A percentile compares a stretch with the other conserved stretches of the same genome.
Conservation (phyloP, 2,113 vertebrate species). For the Trogon surrucura region DNA sequence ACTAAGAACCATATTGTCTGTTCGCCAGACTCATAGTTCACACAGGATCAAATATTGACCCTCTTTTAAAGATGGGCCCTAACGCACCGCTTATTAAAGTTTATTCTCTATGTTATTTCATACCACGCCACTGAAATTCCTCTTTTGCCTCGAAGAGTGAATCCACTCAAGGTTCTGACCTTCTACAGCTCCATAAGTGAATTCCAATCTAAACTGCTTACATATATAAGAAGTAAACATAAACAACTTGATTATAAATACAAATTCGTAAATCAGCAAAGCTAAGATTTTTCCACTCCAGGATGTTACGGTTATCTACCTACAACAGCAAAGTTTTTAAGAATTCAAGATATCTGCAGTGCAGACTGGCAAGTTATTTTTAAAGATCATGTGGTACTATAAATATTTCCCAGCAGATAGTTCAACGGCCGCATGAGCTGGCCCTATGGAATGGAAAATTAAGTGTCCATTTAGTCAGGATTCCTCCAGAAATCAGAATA, state of each 20-base stretch:
- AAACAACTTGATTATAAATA: not conserved
- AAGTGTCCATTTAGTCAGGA: slow-evolving; percentile 5
- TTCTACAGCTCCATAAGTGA: not conserved
- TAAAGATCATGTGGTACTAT: slow-evolving; percentile 16
- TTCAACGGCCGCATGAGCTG: not conserved
- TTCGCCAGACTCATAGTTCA: not conserved
- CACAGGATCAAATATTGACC: not conserved
- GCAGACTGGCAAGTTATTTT: slow-evolving; percentile 37
- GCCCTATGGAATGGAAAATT: slow-evolving; percentile 43
- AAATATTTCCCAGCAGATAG: slow-evolving; percentile 43
- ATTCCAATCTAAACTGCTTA: not conserved
- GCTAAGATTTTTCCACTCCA: not conserved
- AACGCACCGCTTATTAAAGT: not conserved
- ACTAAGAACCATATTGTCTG: not conserved
- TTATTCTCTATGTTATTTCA: not conserved
- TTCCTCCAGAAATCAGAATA: slow-evolving; percentile 38
- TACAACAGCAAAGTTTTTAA: not conserved
- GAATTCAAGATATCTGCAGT: not conserved
- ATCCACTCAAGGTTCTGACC: not conserved
- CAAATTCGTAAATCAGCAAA: not conserved
- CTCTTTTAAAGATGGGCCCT: not conserved
- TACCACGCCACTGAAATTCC: not conserved
- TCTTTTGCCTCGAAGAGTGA: not conserved
- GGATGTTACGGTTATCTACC: not conserved
- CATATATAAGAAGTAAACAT: not conserved